Evolutionary conservation across 2,113 vertebrate genomes (phyloP), one percentile per base, ranked within the genome.

Genomic region (Heterotilapia buettikoferi): DNA sequence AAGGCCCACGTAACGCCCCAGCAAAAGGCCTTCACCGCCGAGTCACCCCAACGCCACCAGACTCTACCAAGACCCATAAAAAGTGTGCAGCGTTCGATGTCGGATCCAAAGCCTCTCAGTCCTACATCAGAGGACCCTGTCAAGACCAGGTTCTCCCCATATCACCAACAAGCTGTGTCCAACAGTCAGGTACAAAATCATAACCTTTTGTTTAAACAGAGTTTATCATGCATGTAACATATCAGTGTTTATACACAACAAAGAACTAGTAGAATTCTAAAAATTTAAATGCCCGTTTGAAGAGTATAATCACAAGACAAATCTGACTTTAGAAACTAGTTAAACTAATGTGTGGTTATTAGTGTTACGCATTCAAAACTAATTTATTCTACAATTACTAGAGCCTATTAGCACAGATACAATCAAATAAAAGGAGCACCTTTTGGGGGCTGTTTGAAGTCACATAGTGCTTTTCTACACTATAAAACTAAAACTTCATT

Each of bases 101-200:
- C 99, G 0, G 99, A 99, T 93, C 99, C 99, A 76, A 99, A 99
- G 90, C 98, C 99, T 93, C 97, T 99, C 93, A 99, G 99, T 94
- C 99, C 99, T 86, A 99, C 98, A 1, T 98, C 97, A 6, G 98
- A 99, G 80, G 98, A 99, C 79, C 96, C 98, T 2, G 82, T 96
- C 86, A 99, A 98, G 96, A 97, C 97, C 95, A 97, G 97, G 84
- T 98, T 99, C 95, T 98, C 98, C 68, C 96, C 98, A 91, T 98
- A 98, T 94, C 98, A 99, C 94, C 98, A 98, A 87, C 97, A 98
- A 16, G 96, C 97, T 93, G 94, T 98, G 50, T 97, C 98, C 29
- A 96, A 97, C 94, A 98, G 96, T 94, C 98, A 99, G 98, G 99
- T 99, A 98, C 1, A 95, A 84, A 80, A 82, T 59, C 3, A 31